A percentile compares a stretch with the other conserved stretches of the same genome.
Conservation (phyloP, 2,113 vertebrate species). For the Catharus minimus region DNA sequence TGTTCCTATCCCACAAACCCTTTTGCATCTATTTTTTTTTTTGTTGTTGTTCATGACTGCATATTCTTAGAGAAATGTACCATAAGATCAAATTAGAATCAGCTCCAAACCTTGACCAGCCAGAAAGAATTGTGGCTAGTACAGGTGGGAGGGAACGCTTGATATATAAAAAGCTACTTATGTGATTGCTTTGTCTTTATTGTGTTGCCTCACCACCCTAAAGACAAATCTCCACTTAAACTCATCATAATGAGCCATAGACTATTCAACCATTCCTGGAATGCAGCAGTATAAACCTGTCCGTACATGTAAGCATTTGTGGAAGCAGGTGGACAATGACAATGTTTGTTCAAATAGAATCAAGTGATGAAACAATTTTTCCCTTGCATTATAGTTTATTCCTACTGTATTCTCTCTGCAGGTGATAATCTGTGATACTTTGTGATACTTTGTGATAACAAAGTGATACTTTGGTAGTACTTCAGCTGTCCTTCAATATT, state of each 20-base stretch:
- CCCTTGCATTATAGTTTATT: background rate
- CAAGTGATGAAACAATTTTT: background rate
- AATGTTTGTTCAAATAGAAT: background rate
- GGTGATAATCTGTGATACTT: too few relatives aligned
- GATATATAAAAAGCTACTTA: background rate
- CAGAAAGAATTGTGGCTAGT: background rate
- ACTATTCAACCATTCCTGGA: background rate
- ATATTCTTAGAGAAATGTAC: background rate
- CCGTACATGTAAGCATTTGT: background rate
- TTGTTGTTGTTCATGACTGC: background rate
- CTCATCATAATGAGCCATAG: background rate
- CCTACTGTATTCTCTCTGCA: background rate
- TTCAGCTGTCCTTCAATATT: background rate
- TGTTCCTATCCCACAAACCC: accelerated
- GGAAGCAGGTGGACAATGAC: background rate
- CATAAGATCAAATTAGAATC: background rate
- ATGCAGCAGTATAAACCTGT: background rate
- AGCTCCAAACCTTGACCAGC: background rate
- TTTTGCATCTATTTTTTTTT: background rate
- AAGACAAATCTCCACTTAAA: background rate
- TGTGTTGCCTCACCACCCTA: background rate
- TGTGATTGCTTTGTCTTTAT: background rate
- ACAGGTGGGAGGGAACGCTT: background rate
- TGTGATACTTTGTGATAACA: too few relatives aligned
- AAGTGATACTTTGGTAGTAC: background rate